A percentile compares a stretch with the other conserved stretches of the same genome.
These are phyloP conservation scores for Trachythela sp. DNA, from an alignment of 64 coral and sea anemone genomes.

Conservation along the genomic window DNA sequence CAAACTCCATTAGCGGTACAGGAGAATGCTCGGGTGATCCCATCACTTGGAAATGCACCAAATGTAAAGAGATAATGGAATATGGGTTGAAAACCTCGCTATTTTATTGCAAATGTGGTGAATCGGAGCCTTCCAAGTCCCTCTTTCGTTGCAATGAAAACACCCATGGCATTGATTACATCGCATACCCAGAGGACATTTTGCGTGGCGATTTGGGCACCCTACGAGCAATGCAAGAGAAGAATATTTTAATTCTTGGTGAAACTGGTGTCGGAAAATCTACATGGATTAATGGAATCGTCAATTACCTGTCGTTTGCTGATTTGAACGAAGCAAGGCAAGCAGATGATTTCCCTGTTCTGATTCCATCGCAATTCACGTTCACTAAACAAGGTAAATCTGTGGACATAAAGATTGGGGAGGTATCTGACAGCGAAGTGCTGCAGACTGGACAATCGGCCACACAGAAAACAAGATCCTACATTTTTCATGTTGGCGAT, in stretches of 20 bases:
- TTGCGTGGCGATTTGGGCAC: neutral
- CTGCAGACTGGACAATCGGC: conserved; percentile 26
- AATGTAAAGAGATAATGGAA: neutral
- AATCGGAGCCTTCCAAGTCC: neutral
- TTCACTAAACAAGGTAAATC: neutral
- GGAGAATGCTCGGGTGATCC: neutral
- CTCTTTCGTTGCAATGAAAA: conserved; percentile 18
- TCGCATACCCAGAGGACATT: conserved; percentile 6
- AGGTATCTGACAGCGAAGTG: conserved; percentile 1
- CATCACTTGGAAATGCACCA: neutral
- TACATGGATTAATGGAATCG: conserved; percentile 29
- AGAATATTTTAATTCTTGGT: neutral
- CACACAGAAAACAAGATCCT: neutral
- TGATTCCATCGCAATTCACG: neutral
- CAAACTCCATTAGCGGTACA: neutral
- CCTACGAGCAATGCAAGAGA: neutral
- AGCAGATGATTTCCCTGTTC: neutral
- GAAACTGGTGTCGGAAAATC: conserved; percentile 28
- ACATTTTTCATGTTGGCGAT: neutral
- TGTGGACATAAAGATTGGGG: neutral
- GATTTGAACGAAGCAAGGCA: neutral
- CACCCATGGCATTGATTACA: neutral
- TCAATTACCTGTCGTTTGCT: conserved; percentile 11
- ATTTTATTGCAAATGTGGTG: neutral
- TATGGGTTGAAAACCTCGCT: neutral